phyloP scores from a whole-genome alignment of 2,888 invertebrate species.

The Phyllotreta striolata region DNA sequence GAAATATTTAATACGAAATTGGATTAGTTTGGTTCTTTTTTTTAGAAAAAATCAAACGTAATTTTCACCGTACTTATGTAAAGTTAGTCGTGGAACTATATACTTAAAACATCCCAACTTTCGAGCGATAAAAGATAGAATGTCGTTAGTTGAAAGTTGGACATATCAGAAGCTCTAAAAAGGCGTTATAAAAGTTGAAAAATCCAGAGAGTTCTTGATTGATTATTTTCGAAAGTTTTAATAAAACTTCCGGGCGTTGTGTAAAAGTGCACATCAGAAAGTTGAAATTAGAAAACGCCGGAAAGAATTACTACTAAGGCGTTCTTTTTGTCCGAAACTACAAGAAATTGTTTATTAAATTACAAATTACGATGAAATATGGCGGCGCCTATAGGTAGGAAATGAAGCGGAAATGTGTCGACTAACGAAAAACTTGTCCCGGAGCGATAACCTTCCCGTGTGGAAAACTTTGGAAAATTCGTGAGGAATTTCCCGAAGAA shows the following conservation, averaged over 20 bases:
- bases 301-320: constrained; percentile 1
- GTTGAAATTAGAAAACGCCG: constrained; percentile 9
- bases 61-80: too few species aligned
- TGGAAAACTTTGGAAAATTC: constrained; percentile 14
- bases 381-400: too few species aligned
- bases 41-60: too few species aligned
- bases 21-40: too few species aligned
- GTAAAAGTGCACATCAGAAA: constrained; percentile 6
- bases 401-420: constrained; percentile 17
- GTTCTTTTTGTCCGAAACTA: neutral
- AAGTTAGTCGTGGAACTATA: too few species aligned
- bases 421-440: constrained; percentile 14
- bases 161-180: constrained; percentile 13
- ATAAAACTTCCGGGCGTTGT: constrained; percentile 6
- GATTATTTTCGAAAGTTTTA: constrained; percentile 23
- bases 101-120: neutral
- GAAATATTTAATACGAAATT: too few species aligned
- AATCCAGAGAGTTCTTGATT: constrained; percentile 11
- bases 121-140: constrained; percentile 14
- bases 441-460: constrained; percentile 11
- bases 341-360: neutral
- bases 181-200: constrained; percentile 20
- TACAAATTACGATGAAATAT: too few species aligned
- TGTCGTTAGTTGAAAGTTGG: constrained; percentile 19
- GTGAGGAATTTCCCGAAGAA: constrained; percentile 12